Evolutionary conservation across 2,113 vertebrate genomes (phyloP).

Genomic region (Zapus hudsonius): DNA sequence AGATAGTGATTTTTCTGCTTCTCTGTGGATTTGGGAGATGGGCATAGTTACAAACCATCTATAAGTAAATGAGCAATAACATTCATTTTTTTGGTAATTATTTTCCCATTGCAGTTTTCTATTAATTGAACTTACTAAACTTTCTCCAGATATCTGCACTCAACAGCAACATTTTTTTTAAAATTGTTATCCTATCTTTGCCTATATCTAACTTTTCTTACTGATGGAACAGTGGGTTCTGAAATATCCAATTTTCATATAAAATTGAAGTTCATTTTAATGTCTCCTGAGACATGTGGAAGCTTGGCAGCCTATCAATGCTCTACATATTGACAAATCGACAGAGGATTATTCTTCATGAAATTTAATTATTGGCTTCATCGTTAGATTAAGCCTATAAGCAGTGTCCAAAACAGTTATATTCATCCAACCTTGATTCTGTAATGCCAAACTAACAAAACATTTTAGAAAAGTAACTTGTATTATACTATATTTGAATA

Average conservation of each 20-base stretch:
- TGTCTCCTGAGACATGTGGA: background rate
- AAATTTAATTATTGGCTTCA: background rate
- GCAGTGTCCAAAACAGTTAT: background rate
- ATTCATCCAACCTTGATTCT: background rate
- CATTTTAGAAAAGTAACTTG: background rate
- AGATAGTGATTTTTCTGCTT: background rate
- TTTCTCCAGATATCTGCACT: constrained; percentile 25
- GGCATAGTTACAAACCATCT: background rate
- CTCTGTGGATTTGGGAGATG: background rate
- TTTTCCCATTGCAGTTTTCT: constrained; percentile 45
- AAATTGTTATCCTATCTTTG: constrained; percentile 62
- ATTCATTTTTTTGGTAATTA: constrained; percentile 39
- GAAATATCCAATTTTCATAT: constrained; percentile 68
- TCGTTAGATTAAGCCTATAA: background rate
- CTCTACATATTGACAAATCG: constrained; percentile 28
- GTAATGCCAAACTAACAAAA: background rate
- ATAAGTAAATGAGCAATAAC: constrained; percentile 19
- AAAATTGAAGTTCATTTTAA: constrained; percentile 56
- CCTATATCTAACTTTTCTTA: constrained; percentile 56
- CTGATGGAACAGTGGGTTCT: constrained; percentile 33
- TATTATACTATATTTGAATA: background rate
- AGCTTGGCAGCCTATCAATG: constrained; percentile 31
- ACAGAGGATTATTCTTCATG: background rate
- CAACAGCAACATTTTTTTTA: background rate
- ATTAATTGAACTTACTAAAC: constrained; percentile 19